A percentile compares a stretch with the other conserved stretches of the same genome.
phyloP scores from a whole-genome alignment of 2,113 vertebrate genomes.

The Uria lomvia region DNA sequence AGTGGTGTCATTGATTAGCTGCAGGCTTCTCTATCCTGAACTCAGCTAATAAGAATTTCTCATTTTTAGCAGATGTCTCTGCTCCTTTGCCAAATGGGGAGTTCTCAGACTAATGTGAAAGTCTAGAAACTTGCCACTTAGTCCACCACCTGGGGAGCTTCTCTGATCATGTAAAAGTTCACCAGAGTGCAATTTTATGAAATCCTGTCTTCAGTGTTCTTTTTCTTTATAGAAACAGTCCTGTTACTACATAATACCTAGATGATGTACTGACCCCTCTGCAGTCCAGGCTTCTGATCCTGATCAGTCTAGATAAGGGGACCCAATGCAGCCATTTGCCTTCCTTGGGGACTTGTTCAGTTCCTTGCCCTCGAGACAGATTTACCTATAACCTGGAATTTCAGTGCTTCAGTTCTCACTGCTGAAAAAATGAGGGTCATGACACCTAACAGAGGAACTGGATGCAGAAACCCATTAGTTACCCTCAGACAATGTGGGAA shows the following conservation, averaged over 20 bases:
- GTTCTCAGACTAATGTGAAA: constrained; percentile 27
- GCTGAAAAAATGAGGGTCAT: neutral
- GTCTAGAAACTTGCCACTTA: constrained; percentile 52
- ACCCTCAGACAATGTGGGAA: neutral
- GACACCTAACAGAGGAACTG: neutral
- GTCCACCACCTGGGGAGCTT: constrained; percentile 5
- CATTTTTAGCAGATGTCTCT: constrained; percentile 53
- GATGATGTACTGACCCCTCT: neutral
- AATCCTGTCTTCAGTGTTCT: neutral
- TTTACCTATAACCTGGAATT: neutral
- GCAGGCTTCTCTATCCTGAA: constrained; percentile 57
- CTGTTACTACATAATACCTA: neutral
- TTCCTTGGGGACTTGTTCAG: neutral
- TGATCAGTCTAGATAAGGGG: neutral
- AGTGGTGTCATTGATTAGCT: constrained; percentile 61
- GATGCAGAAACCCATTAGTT: neutral
- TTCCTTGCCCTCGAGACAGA: neutral
- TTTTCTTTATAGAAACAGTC: neutral
- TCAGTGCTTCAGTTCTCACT: neutral
- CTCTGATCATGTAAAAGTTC: neutral
- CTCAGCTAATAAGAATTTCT: constrained; percentile 68
- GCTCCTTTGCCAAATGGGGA: constrained; percentile 40
- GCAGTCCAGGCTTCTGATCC: neutral
- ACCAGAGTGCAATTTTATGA: neutral
- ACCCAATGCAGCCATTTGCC: neutral